Evolutionary conservation across 2,888 invertebrate species (phyloP), one percentile per base, ranked within the genome.

Genomic region (Thecophora atra): DNA sequence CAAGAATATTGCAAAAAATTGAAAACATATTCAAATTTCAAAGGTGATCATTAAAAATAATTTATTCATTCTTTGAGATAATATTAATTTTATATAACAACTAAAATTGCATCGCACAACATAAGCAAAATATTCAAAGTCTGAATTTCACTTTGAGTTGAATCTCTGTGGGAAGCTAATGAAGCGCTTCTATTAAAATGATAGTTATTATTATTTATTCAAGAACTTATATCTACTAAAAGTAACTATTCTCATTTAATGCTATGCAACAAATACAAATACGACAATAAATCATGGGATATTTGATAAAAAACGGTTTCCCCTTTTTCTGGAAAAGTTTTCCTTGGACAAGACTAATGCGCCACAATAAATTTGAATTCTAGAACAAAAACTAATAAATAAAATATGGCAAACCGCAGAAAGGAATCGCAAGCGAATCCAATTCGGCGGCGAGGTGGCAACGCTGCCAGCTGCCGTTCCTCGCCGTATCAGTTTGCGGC

Each of bases 361-460:
- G 5, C 37, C 11, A n/a, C 13, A 51, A 51, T 51, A 51, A 51
- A 51, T 51, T 51, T 51, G 17, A 51, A n/a, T n/a, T n/a, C 8
- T 1, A 51, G 51, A 51, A 51, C n/a, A 51, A 51, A 51, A 51
- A 51, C 51, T 51, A 51, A 51, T 51, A 51, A 51, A 51, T 51
- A 51, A 51, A 51, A 51, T 51, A 51, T 51, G 51, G 51, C 51
- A 5, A 1, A 51, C 51, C 51, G 5, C 51, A 51, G 17, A 51
- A 51, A 51, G 11, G 51, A 13, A 51, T n/a, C 2, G 3, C 51
- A n/a, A 51, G 15, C 15, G 17, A n/a, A 51, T 51, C 5, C 51
- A 17, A 13, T 13, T n/a, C 15, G 51, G n/a, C 51, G 51, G n/a
- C 51, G 51, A 13, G n/a, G 17, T 51, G n/a, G n/a, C 51, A 51